A percentile compares a stretch with the other conserved stretches of the same genome.
phyloP scores from a whole-genome alignment of 2,113 vertebrate genomes.

The Axis porcinus region DNA sequence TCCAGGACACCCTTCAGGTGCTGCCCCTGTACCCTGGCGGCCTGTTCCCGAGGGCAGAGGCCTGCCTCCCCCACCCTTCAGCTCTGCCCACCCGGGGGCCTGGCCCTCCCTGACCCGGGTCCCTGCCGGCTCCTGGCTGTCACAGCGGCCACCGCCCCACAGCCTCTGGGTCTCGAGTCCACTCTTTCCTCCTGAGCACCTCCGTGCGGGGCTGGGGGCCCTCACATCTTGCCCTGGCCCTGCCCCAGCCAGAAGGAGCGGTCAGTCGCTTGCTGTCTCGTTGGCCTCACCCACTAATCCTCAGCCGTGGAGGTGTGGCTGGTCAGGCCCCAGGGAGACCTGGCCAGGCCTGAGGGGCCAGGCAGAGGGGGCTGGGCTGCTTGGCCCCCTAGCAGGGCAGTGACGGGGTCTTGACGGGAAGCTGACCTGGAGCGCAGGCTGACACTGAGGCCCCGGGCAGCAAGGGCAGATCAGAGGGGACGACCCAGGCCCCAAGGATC shows the following conservation, averaged over 20 bases:
- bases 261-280: neutral
- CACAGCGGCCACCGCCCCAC: fast-evolving
- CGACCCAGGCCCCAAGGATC: too few relatives aligned
- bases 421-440: neutral
- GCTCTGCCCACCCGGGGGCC: neutral
- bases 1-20: neutral
- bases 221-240: neutral
- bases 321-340: neutral
- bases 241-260: neutral
- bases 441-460: neutral
- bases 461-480: neutral
- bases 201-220: neutral
- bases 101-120: neutral
- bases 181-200: neutral
- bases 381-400: fast-evolving
- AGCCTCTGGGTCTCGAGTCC: neutral
- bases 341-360: neutral
- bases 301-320: too few relatives aligned
- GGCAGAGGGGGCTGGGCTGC: neutral
- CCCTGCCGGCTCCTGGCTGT: neutral
- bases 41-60: neutral
- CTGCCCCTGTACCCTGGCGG: neutral
- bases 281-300: neutral
- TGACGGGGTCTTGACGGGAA: neutral
- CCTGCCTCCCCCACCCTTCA: fast-evolving